Percentiles rank a stretch among this genome's conserved stretches.
Conservation (phyloP, 2,797 vertebrate genomes). For the Echeneis naucrates region DNA sequence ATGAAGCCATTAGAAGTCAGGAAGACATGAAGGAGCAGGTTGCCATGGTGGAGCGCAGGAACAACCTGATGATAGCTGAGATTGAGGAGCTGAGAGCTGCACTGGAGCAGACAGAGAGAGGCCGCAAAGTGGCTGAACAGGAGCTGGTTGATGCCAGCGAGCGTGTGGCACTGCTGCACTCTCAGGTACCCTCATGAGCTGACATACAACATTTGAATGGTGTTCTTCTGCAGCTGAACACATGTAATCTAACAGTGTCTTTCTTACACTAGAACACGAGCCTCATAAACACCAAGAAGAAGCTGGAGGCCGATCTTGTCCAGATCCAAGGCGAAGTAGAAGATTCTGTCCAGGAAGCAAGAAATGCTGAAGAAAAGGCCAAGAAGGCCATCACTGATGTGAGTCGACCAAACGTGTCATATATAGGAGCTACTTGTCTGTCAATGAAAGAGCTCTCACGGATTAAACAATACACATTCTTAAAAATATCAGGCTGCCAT, state of each 20-base stretch:
- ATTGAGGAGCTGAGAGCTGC: conserved; percentile 89
- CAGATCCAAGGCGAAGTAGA: conserved; percentile 90
- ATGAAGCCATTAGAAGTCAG: conserved; percentile 85
- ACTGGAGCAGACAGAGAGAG: conserved; percentile 89
- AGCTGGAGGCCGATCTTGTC: conserved; percentile 87
- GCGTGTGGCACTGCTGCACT: conserved; percentile 87
- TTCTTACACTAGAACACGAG: conserved; percentile 84
- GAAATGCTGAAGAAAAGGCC: conserved; percentile 92
- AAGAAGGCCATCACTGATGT: conserved; percentile 94
- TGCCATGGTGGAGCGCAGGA: conserved; percentile 89
- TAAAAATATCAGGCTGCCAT: conserved; percentile 92
- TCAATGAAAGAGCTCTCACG: not conserved
- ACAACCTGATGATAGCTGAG: conserved; percentile 90
- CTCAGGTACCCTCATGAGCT: too few relatives aligned
- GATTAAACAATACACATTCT: too few relatives aligned
- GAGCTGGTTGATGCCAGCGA: conserved; percentile 89
- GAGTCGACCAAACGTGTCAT: too few relatives aligned
- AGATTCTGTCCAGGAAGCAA: conserved; percentile 88
- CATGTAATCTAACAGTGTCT: not conserved
- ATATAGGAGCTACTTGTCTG: too few relatives aligned
- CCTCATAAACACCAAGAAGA: conserved; percentile 86
- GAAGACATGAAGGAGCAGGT: conserved; percentile 92
- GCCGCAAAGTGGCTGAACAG: conserved; percentile 89
- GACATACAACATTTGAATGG: too few relatives aligned
- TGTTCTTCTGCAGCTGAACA: too few relatives aligned